phyloP scores from a whole-genome alignment of 1,140 invertebrate species.

The Periplaneta americana region DNA sequence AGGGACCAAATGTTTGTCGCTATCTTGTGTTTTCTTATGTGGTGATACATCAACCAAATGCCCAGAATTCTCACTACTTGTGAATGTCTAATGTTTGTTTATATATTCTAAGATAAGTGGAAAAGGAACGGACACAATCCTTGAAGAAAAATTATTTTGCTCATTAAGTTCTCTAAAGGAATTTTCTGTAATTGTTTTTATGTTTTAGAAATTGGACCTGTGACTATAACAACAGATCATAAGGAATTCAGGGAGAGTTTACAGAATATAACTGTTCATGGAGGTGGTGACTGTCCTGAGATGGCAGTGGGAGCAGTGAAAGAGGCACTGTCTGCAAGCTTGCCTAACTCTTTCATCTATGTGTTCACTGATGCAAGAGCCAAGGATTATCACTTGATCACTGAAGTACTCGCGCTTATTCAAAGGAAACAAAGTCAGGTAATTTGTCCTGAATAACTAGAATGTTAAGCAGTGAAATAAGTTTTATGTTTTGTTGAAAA shows the following conservation, averaged over 20 bases:
- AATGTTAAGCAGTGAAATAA: no score
- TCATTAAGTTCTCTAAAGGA: no score
- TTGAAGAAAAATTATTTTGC: no score
- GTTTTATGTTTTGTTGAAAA: no score
- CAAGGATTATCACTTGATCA: slow-evolving; percentile 55
- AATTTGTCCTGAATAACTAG: slow-evolving; percentile 14
- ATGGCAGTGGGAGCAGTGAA: slow-evolving; percentile 59
- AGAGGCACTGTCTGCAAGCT: slow-evolving; percentile 53
- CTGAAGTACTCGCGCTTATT: slow-evolving; percentile 56
- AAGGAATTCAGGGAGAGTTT: slow-evolving; percentile 50
- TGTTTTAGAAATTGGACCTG: slow-evolving; percentile 52
- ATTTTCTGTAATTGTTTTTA: slow-evolving; percentile 2
- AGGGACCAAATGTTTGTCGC: no score
- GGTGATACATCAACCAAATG: no score
- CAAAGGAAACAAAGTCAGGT: slow-evolving; percentile 68
- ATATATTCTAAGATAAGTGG: no score
- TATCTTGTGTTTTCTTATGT: no score
- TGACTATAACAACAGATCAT: slow-evolving; percentile 53
- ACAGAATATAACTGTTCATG: slow-evolving; percentile 51
- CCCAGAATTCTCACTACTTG: no score
- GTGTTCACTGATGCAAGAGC: slow-evolving; percentile 72
- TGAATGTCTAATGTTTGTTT: no score
- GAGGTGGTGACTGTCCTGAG: slow-evolving; percentile 73
- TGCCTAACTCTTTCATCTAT: slow-evolving; percentile 64
- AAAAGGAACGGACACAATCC: no score